Evolutionary conservation across 2,797 vertebrate genomes (phyloP).

Genomic region (Acestrorhynchus altus): DNA sequence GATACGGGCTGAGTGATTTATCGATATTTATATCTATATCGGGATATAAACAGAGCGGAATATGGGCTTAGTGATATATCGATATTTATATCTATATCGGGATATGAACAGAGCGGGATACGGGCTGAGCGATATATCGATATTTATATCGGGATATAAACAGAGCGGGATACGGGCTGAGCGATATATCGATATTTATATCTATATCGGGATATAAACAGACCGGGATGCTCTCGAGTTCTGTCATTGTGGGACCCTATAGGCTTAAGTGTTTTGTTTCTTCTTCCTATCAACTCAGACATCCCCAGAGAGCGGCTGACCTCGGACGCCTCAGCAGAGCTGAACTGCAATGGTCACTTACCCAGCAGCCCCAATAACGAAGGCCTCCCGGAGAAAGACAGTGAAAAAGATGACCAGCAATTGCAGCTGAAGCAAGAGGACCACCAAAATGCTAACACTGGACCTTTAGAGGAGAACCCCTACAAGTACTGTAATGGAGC

Average conservation of each 20-base stretch:
- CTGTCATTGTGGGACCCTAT: not conserved
- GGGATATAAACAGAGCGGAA: too few relatives aligned
- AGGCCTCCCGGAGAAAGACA: constrained; percentile 74
- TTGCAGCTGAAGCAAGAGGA: constrained; percentile 71
- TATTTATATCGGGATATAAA: too few relatives aligned
- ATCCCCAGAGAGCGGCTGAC: constrained; percentile 69
- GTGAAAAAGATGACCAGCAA: constrained; percentile 61
- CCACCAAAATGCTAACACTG: constrained; percentile 77
- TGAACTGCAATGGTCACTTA: constrained; percentile 89
- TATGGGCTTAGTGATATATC: too few relatives aligned
- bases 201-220: too few relatives aligned
- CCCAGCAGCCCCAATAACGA: constrained; percentile 63
- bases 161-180: too few relatives aligned
- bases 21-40: too few relatives aligned
- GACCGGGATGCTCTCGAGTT: not conserved
- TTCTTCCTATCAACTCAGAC: constrained; percentile 11
- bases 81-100: too few relatives aligned
- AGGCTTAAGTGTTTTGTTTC: not conserved
- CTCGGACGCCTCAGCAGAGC: constrained; percentile 73
- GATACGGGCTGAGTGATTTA: too few relatives aligned
- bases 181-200: too few relatives aligned
- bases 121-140: too few relatives aligned
- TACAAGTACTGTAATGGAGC: constrained; percentile 72
- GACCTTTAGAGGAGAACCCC: constrained; percentile 42
- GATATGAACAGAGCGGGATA: too few relatives aligned